Base-by-base conservation (phyloP, 2,888 invertebrate species). In the Trissolcus brochymenae region DNA sequence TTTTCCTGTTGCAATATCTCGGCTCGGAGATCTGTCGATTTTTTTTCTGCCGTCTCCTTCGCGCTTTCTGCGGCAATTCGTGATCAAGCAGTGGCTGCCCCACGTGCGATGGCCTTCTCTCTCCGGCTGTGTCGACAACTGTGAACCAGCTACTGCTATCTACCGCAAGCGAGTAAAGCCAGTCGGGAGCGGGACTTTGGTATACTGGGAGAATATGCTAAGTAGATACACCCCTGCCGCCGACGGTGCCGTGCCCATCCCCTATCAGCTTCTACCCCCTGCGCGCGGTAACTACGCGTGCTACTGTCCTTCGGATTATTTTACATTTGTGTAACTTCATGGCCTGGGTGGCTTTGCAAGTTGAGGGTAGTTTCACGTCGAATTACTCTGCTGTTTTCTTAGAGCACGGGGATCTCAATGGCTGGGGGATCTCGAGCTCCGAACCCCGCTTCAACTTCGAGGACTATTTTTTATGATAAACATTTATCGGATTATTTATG, bases 141-240 rank as follows among this genome's bases (percentile, higher is more conserved):
- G 85, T 81, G 82, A 83, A 85, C 83, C 82, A 83, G 84, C 84
- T 84, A 86, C 86, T 87, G 84, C 87, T 86, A 86, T 87, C 86
- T 83, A 84, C 83, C 85, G 83, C 82, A 83, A 84, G 82, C 79
- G 84, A 81, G 79, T 79, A 76, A 79, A 80, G 75, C 81, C 83
- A 83, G 85, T 84, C 83, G 82, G 79, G 80, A 85, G 84, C 83
- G 83, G 84, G 84, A 86, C 84, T 86, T 86, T 84, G 85, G 85
- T 86, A 85, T 86, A 87, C 85, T 84, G 87, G 85, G 86, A 86
- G 86, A 70, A 73, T 88, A 88, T 87, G 87, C 86, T 87, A 88
- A 88, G 88, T 88, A 88, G 88, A 81, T 87, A 84, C 86, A 87
- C 87, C 86, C 87, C 86, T 85, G 86, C 84, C 84, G 81, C 83